A percentile compares a stretch with the other conserved stretches of the same genome.
Conservation (phyloP, 2,113 vertebrate genomes). For the Abramis brama region DNA sequence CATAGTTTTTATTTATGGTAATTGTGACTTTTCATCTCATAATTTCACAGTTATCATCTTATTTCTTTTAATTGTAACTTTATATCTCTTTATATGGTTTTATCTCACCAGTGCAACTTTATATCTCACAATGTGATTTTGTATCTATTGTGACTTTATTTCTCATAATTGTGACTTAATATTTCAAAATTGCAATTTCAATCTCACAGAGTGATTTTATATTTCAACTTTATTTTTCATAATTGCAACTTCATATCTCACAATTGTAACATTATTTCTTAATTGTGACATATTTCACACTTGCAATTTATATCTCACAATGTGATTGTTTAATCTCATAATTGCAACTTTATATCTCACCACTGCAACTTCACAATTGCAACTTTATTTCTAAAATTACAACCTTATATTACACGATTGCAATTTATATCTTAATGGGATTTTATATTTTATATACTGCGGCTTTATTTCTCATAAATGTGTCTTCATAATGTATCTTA, state of each 20-base stretch:
- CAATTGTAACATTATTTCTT: too few relatives aligned
- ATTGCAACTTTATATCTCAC: neutral
- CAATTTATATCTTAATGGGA: neutral
- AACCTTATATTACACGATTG: neutral
- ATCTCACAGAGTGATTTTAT: neutral
- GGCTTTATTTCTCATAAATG: too few relatives aligned
- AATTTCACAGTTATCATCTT: too few relatives aligned
- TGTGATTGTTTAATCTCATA: too few relatives aligned
- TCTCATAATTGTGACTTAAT: neutral
- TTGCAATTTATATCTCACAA: too few relatives aligned
- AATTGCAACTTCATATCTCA: too few relatives aligned
- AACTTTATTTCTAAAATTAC: neutral
- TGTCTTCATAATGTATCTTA: too few relatives aligned
- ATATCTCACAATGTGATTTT: neutral
- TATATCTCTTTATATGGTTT: neutral
- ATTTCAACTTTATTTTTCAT: neutral
- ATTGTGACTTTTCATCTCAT: too few relatives aligned
- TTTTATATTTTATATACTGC: neutral
- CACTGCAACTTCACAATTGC: neutral
- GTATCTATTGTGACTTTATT: neutral
- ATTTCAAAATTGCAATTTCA: neutral
- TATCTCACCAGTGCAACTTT: neutral
- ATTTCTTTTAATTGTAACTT: neutral
- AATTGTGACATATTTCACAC: too few relatives aligned
- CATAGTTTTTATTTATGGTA: too few relatives aligned